A percentile compares a stretch with the other conserved stretches of the same genome.
Evolutionary conservation across 2,888 invertebrate genomes (phyloP).

Genomic region (Apodemia mormo): DNA sequence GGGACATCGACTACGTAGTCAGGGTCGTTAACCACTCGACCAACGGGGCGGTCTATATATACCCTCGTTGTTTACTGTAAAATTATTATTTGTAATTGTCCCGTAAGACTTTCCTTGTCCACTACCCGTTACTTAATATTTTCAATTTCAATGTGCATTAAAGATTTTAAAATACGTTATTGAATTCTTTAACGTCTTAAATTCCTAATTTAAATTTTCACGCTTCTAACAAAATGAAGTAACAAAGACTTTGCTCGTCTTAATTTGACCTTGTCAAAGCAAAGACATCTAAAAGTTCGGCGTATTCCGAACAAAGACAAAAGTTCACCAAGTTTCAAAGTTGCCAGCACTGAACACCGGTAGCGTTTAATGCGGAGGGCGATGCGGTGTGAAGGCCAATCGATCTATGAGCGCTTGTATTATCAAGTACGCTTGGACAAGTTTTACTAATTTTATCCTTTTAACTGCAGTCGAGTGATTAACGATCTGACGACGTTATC

Average conservation of each 20-base stretch:
- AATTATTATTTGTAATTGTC: too few species aligned
- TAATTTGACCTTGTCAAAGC: background rate
- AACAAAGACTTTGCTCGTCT: background rate
- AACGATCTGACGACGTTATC: too few species aligned
- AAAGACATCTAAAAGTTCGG: background rate
- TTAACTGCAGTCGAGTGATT: too few species aligned
- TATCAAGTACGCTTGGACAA: background rate
- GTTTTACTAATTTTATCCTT: background rate
- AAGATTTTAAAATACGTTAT: too few species aligned
- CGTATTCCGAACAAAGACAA: slow-evolving; percentile 4
- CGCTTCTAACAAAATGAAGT: background rate
- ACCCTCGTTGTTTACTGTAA: too few species aligned
- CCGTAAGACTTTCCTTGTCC: too few species aligned
- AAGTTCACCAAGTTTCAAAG: slow-evolving; percentile 12
- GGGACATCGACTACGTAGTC: too few species aligned
- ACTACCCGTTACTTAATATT: too few species aligned
- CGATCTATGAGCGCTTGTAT: slow-evolving; percentile 53
- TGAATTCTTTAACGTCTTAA: too few species aligned
- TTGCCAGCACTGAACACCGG: slow-evolving; percentile 16
- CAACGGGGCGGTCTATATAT: too few species aligned
- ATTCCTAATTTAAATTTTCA: background rate
- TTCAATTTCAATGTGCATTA: too few species aligned
- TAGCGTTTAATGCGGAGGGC: slow-evolving; percentile 42
- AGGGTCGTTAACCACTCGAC: too few species aligned
- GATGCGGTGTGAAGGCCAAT: slow-evolving; percentile 58